phyloP scores from a whole-genome alignment of 2,797 vertebrate genomes.

The Hipposideros larvatus region DNA sequence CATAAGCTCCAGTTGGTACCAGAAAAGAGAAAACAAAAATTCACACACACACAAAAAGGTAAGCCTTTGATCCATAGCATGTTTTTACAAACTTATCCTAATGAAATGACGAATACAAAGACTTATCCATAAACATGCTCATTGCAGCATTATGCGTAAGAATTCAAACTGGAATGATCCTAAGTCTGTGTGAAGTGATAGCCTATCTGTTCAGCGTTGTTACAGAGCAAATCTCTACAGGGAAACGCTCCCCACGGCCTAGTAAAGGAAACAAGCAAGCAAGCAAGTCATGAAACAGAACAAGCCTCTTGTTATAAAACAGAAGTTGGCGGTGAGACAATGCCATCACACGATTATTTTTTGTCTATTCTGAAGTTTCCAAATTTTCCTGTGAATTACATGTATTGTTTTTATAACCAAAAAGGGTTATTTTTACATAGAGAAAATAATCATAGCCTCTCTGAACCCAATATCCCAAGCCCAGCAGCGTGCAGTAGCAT shows the following conservation, averaged over 20 bases:
- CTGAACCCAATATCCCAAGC: neutral
- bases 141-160: neutral
- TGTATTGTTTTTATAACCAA: neutral
- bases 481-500: neutral
- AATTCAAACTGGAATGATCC: neutral
- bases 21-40: neutral
- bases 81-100: neutral
- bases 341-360: neutral
- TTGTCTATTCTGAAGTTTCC: neutral
- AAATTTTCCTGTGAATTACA: neutral
- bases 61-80: neutral
- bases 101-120: neutral
- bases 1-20: neutral
- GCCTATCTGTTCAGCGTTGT: no score
- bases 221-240: neutral
- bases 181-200: neutral
- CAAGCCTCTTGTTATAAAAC: neutral
- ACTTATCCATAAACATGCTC: neutral
- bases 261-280: neutral
- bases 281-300: neutral
- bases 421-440: neutral
- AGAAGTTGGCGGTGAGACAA: neutral
- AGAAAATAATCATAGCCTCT: neutral
- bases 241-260: accelerated
- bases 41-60: neutral